Evolutionary conservation across 2,888 invertebrate genomes (phyloP), one percentile per base, ranked within the genome.

Genomic region (Panzeria rudis): DNA sequence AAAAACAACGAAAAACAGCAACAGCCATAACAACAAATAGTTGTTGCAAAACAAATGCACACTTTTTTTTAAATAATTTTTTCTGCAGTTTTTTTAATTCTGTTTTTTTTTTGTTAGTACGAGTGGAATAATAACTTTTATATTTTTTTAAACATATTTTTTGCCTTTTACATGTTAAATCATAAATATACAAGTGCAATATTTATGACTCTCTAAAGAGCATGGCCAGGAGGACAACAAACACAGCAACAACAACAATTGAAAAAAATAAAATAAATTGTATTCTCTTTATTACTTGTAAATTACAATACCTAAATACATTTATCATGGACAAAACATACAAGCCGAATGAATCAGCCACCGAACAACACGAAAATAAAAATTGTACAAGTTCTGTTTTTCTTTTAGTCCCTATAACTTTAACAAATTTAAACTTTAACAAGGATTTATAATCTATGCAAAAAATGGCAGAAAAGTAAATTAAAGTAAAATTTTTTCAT

Each of bases 181-280:
- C 80, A 80, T 84, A 72, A 84, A 84, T 80, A 84, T 76, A 69
- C 85, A 82, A 85, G 78, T 79, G 64, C 69, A 82, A 75, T 79
- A 85, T 85, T 85, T 85, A 85, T 85, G 85, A 44, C 66, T 82
- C 82, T 71, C 85, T 82, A 85, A 82, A 85, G 85, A 82, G 78
- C 71, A 59, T 59, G 73, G 23, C 80, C 29, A 32, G 69, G 71
- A 78, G 61, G 47, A 47, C 25, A 32, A 20, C 17, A 47, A 8
- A 68, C n/a, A 17, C 44, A 32, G 29, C 56, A 47, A 54, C 23
- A 32, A 72, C 32, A 1, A 25, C 25, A 54, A 25, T 9, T 20
- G 17, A 32, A 54, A 59, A 7, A n/a, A 56, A 32, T 8, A 62
- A 59, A 69, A 50, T 44, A 72, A 71, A 64, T 68, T 5, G n/a